Conservation (phyloP, 2,888 invertebrate genomes). For the Lasioglossum oenotherae region DNA sequence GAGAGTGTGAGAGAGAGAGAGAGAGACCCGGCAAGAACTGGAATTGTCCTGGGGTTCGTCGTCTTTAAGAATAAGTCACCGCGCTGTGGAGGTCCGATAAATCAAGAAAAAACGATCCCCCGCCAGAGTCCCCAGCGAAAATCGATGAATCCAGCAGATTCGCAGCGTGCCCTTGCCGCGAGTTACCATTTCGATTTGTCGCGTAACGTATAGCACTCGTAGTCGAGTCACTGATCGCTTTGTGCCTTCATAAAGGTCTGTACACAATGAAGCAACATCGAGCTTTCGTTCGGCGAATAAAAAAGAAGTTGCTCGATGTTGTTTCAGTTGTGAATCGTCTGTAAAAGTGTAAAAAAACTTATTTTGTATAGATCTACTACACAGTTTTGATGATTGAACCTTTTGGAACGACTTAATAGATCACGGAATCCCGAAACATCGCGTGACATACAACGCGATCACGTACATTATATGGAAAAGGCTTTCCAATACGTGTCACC, state of each 20-base stretch:
- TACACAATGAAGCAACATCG: too few relatives aligned
- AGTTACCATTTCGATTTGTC: not conserved
- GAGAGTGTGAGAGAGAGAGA: not conserved
- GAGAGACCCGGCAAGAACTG: slow-evolving; percentile 2
- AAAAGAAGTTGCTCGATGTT: too few relatives aligned
- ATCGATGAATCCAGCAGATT: not conserved
- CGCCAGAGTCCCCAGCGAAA: not conserved
- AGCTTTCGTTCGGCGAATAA: too few relatives aligned
- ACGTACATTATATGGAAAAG: slow-evolving; percentile 44
- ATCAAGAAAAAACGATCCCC: slow-evolving; percentile 1
- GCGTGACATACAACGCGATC: slow-evolving; percentile 36
- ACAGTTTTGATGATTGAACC: too few relatives aligned
- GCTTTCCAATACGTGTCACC: slow-evolving; percentile 38
- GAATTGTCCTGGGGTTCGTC: slow-evolving; percentile 27
- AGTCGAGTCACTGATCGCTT: not conserved
- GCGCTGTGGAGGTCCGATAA: not conserved
- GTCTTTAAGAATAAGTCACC: slow-evolving; percentile 29
- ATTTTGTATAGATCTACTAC: too few relatives aligned
- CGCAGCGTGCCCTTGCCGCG: not conserved
- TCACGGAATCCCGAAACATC: not conserved
- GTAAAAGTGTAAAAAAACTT: too few relatives aligned
- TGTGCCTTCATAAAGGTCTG: too few relatives aligned
- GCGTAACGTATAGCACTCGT: not conserved
- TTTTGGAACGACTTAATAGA: not conserved
- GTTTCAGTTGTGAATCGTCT: too few relatives aligned